Conservation (phyloP, 1,140 invertebrate genomes). For the Drosophila arawakana region DNA sequence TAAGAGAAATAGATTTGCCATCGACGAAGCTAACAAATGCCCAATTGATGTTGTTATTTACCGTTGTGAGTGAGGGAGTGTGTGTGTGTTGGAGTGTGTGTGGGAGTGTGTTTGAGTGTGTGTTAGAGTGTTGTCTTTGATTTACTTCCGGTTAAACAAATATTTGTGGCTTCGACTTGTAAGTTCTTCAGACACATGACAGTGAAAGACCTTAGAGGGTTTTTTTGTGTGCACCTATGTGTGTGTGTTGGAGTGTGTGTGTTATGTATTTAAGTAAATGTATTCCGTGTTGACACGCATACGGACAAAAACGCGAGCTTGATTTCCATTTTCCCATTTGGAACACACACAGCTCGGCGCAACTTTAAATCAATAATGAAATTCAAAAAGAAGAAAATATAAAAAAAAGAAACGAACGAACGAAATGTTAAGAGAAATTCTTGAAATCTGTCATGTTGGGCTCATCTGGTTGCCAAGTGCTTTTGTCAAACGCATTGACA, state of each 20-base stretch:
- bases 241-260: slow-evolving; percentile 39
- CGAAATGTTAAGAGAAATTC: slow-evolving; percentile 15
- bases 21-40: slow-evolving; percentile 28
- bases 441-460: slow-evolving; percentile 43
- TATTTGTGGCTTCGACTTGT: slow-evolving; percentile 43
- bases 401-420: not conserved
- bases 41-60: slow-evolving; percentile 36
- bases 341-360: slow-evolving; percentile 51
- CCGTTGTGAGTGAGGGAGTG: not conserved
- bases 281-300: slow-evolving; percentile 54
- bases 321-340: slow-evolving; percentile 42
- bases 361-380: slow-evolving; percentile 80
- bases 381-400: slow-evolving; percentile 43
- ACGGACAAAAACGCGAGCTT: slow-evolving; percentile 30
- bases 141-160: slow-evolving; percentile 48
- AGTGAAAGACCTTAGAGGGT: slow-evolving; percentile 6
- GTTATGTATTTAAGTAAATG: slow-evolving; percentile 66
- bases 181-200: slow-evolving; percentile 13
- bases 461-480: slow-evolving; percentile 59
- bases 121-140: slow-evolving; percentile 40
- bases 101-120: not conserved
- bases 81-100: no score
- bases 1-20: slow-evolving; percentile 8
- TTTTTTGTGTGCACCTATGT: not conserved
- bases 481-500: slow-evolving; percentile 80